These are phyloP conservation scores for Cephus sareptanus DNA, from an alignment of 2,888 invertebrate genomes.

Conservation along the genomic window DNA sequence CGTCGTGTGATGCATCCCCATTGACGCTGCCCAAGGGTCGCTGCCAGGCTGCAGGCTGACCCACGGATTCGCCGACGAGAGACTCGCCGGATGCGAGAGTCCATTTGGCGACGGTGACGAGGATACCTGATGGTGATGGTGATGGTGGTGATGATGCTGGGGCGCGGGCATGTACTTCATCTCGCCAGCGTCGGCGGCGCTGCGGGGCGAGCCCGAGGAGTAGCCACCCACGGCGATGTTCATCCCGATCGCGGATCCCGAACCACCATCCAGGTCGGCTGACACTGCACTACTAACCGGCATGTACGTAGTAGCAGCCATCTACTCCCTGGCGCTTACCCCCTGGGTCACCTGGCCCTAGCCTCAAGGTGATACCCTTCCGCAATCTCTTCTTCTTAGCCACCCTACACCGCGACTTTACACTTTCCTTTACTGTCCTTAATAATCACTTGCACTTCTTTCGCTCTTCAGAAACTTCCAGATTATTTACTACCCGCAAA, in stretches of 20 bases:
- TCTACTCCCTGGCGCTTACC: constrained; percentile 77
- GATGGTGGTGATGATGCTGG: constrained; percentile 87
- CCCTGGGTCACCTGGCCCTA: constrained; percentile 59
- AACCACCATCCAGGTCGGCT: constrained; percentile 79
- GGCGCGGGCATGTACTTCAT: constrained; percentile 92
- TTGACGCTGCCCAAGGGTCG: constrained; percentile 83
- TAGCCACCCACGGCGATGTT: constrained; percentile 80
- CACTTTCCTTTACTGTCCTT: background rate
- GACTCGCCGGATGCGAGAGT: constrained; percentile 69
- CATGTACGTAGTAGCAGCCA: constrained; percentile 97
- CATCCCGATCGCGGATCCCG: constrained; percentile 75
- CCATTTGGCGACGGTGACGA: constrained; percentile 77
- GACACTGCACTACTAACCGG: constrained; percentile 80
- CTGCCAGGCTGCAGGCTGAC: constrained; percentile 81
- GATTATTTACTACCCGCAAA: background rate
- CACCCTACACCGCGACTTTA: constrained; percentile 13
- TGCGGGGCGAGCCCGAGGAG: constrained; percentile 84
- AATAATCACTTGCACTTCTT: background rate
- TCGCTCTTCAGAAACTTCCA: background rate
- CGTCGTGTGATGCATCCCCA: constrained; percentile 73
- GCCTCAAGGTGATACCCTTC: constrained; percentile 42
- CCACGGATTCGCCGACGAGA: constrained; percentile 81
- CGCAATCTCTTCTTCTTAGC: constrained; percentile 42
- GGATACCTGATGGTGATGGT: constrained; percentile 76
- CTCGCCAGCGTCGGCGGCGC: constrained; percentile 88